Percentiles rank a stretch among this genome's conserved stretches.
These are phyloP conservation scores for Thinocorus orbignyianus DNA, from an alignment of 2,113 vertebrate genomes.

Conservation along the genomic window DNA sequence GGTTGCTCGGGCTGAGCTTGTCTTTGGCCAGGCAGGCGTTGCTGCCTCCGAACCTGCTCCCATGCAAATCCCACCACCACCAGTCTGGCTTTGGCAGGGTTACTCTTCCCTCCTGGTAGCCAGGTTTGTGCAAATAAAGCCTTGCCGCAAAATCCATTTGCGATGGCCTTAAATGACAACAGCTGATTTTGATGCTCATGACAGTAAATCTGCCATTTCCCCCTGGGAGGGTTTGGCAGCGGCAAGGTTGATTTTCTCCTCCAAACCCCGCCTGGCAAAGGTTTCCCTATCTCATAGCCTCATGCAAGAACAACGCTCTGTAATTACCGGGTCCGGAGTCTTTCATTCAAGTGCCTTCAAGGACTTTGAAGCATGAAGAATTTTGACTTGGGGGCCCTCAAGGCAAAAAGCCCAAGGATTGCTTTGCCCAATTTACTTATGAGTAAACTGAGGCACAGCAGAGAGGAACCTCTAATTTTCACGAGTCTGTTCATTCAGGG, in stretches of 20 bases:
- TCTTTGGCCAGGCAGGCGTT: background rate
- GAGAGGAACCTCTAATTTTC: constrained; percentile 62
- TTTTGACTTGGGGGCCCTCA: constrained; percentile 40
- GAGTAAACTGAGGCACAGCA: constrained; percentile 62
- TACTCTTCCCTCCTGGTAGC: background rate
- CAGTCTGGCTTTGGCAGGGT: background rate
- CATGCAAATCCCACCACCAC: background rate
- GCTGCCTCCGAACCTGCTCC: background rate
- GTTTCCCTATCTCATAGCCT: constrained; percentile 54
- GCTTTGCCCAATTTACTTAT: constrained; percentile 48
- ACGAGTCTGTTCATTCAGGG: constrained; percentile 51
- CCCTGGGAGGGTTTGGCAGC: constrained; percentile 28
- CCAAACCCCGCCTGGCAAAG: constrained; percentile 34
- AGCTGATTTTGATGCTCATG: background rate
- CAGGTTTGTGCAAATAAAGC: background rate
- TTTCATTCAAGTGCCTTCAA: constrained; percentile 63
- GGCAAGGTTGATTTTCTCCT: constrained; percentile 15
- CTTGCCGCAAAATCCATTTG: constrained; percentile 53
- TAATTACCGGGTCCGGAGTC: constrained; percentile 40
- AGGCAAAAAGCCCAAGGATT: constrained; percentile 24
- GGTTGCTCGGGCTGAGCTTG: background rate
- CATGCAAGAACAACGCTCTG: constrained; percentile 20
- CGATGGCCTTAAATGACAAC: background rate
- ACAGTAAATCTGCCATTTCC: constrained; percentile 19
- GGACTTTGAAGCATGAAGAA: constrained; percentile 55